phyloP scores from a whole-genome alignment of 2,797 vertebrate species.

The Coreius guichenoti region DNA sequence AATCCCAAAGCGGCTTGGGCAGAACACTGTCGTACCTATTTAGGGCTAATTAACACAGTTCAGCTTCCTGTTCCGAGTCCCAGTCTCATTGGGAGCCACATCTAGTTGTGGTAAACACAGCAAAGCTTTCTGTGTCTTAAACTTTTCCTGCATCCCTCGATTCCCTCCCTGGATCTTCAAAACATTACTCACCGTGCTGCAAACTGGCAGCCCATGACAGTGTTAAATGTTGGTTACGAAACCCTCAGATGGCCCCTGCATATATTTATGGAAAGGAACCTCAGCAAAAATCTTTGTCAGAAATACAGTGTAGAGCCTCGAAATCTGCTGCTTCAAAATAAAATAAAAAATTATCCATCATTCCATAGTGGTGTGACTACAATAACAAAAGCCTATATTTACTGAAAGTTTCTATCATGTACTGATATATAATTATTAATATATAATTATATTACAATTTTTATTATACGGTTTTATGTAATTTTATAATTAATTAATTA shows the following conservation, averaged over 20 bases:
- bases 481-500: background rate
- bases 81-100: background rate
- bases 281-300: constrained; percentile 30
- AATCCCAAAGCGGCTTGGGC: constrained; percentile 28
- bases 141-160: constrained; percentile 5
- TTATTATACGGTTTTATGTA: background rate
- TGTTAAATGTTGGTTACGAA: background rate
- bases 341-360: background rate
- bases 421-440: background rate
- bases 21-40: constrained; percentile 6
- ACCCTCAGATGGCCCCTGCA: constrained; percentile 25
- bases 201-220: background rate
- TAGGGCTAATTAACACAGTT: constrained; percentile 30
- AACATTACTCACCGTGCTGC: constrained; percentile 4
- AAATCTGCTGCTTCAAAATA: constrained; percentile 40
- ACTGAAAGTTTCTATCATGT: background rate
- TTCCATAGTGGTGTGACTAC: background rate
- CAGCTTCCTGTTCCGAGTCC: constrained; percentile 6
- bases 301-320: constrained; percentile 41
- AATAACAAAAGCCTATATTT: background rate
- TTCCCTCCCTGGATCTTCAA: background rate
- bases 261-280: background rate
- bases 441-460: background rate
- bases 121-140: background rate
- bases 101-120: constrained; percentile 7